Evolutionary conservation across 2,797 vertebrate species (phyloP).

Genomic region (Platalea minor): DNA sequence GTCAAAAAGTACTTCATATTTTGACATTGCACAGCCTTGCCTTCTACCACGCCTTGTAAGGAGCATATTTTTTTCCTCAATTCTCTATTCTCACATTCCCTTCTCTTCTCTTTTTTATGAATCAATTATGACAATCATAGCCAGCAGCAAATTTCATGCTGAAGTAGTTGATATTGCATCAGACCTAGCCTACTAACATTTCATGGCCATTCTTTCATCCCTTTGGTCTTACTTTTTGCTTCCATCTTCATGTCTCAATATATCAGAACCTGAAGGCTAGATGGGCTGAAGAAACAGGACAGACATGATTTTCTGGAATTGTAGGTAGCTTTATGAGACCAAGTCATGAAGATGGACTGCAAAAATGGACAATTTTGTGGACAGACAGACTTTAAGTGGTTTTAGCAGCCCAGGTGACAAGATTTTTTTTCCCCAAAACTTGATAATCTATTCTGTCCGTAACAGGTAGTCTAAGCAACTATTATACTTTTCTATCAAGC

Average conservation of each 20-base stretch:
- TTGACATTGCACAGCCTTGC: not conserved
- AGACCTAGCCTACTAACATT: not conserved
- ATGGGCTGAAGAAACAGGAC: not conserved
- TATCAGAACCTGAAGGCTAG: not conserved
- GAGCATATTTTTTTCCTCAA: not conserved
- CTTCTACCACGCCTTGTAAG: not conserved
- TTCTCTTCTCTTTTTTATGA: not conserved
- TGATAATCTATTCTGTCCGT: not conserved
- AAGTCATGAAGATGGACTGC: not conserved
- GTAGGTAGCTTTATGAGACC: not conserved
- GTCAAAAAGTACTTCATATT: not conserved
- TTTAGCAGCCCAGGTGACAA: not conserved
- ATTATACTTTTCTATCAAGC: not conserved
- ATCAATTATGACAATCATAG: not conserved
- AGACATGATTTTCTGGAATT: not conserved
- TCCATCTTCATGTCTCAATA: not conserved
- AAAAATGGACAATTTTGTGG: not conserved
- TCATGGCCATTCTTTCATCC: not conserved
- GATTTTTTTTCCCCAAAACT: not conserved
- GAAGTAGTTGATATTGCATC: not conserved
- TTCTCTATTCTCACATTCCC: not conserved
- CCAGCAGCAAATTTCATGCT: not conserved
- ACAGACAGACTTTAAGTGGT: rapidly evolving
- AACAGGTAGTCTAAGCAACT: not conserved
- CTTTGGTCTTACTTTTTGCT: not conserved